Base-by-base conservation (phyloP, 2,888 invertebrate species). In the Eupithecia subfuscata region DNA sequence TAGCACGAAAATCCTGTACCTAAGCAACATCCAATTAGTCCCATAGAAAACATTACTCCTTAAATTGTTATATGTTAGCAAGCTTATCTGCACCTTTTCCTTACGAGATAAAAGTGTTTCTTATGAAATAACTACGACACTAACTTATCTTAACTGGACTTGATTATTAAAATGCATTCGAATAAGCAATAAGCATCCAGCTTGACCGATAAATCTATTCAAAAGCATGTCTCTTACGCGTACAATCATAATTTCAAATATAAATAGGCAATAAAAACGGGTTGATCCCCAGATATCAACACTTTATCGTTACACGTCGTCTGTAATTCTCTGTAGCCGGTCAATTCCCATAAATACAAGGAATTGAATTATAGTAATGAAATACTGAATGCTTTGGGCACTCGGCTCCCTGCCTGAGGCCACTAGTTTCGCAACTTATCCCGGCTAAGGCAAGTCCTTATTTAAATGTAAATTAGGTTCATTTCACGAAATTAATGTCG, bases 391-490 rank as follows among this genome's bases (percentile, higher is more conserved):
- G 92, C 93, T 93, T 92, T 93, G 91, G 93, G 94, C 91, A 87
- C 89, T 87, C 88, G 87, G 89, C 76, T 69, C 75, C 70, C 56
- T 87, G 94, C 92, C 91, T 90, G 92, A 86, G 92, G 93, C 91
- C 90, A 89, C 93, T 95, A 95, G 95, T 95, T 95, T 93, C 92
- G 87, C 94, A 95, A 95, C 94, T 95, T 95, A 95, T 95, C 94
- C 94, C 91, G 86, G 87, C 94, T 94, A 95, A 95, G 94, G 95
- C 95, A 87, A 94, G 92, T 96, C 97, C 97, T 97, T 97, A 97
- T 97, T 97, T 97, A 97, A 97, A 97, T 97, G 97, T 96, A 97
- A 97, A 97, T 97, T 97, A 97, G 97, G 97, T 97, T 97, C 97
- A 97, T 97, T 97, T 97, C 97, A 96, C 96, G 96, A 97, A 97